Conservation (phyloP, 2,797 vertebrate genomes). For the Natrix natrix region DNA sequence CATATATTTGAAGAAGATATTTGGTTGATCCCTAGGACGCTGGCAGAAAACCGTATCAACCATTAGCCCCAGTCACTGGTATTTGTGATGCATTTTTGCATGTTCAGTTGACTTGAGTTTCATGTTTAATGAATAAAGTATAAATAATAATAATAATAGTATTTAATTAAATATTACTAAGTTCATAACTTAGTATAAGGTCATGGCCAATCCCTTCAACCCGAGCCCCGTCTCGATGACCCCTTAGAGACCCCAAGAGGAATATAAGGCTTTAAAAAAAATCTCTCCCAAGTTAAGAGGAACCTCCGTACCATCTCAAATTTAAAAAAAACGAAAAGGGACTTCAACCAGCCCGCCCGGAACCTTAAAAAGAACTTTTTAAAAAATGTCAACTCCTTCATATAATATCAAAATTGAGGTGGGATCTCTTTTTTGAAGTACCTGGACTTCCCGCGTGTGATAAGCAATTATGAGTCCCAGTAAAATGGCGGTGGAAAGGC, state of each 20-base stretch:
- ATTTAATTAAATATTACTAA: too few species aligned
- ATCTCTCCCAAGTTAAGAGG: background rate
- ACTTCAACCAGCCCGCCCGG: too few species aligned
- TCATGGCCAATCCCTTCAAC: background rate
- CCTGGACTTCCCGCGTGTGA: slow-evolving; percentile 96
- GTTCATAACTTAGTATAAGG: too few species aligned
- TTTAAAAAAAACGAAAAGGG: background rate
- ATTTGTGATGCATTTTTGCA: too few species aligned
- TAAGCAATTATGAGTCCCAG: slow-evolving; percentile 97
- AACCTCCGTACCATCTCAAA: background rate
- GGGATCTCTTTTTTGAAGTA: slow-evolving; percentile 53
- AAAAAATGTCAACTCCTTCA: background rate
- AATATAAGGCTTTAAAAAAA: background rate
- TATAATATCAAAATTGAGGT: background rate
- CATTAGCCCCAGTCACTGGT: too few species aligned
- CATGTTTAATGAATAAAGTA: too few species aligned
- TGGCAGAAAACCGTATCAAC: too few species aligned
- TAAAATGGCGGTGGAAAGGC: slow-evolving; percentile 93
- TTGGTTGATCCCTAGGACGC: too few species aligned
- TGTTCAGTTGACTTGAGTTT: too few species aligned
- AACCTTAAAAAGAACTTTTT: background rate
- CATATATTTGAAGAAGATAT: too few species aligned
- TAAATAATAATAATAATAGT: too few species aligned
- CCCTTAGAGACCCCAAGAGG: background rate
- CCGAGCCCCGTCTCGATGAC: background rate